These are phyloP conservation scores for Diabrotica balteata DNA, from an alignment of 2,888 invertebrate genomes.

Conservation along the genomic window DNA sequence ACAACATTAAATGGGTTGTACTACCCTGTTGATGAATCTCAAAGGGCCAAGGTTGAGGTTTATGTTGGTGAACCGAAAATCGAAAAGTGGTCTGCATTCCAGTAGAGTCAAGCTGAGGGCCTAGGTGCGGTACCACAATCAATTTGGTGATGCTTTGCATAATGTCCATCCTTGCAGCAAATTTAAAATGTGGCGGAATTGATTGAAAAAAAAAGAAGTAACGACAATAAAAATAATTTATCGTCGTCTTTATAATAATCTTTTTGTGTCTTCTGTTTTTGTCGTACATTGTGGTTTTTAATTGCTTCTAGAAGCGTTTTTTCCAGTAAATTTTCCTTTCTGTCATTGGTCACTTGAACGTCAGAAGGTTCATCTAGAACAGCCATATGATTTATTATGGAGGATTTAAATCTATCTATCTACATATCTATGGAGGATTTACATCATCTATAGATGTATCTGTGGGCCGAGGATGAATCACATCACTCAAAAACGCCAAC, in stretches of 20 bases:
- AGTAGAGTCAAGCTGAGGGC: neutral
- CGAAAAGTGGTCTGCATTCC: slow-evolving; percentile 2
- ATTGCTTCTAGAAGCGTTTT: slow-evolving; percentile 26
- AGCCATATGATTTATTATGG: slow-evolving; percentile 19
- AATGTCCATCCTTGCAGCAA: slow-evolving; percentile 21
- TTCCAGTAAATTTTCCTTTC: slow-evolving; percentile 26
- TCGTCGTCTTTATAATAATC: slow-evolving; percentile 24
- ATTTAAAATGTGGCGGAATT: slow-evolving; percentile 21
- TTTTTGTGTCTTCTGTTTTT: slow-evolving; percentile 26
- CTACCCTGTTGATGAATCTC: slow-evolving; percentile 20
- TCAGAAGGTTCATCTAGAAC: slow-evolving; percentile 16
- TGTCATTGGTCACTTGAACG: slow-evolving; percentile 20
- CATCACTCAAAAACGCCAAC: slow-evolving; percentile 21
- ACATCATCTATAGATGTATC: slow-evolving; percentile 27
- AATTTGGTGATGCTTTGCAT: slow-evolving; percentile 18
- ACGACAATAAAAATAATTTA: slow-evolving; percentile 24
- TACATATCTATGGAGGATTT: slow-evolving; percentile 12
- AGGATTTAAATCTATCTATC: slow-evolving; percentile 8
- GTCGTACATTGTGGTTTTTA: slow-evolving; percentile 22
- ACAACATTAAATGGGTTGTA: slow-evolving; percentile 25
- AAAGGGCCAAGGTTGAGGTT: slow-evolving; percentile 19
- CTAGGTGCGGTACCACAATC: slow-evolving; percentile 15
- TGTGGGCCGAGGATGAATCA: too few relatives aligned
- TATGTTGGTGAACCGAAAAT: slow-evolving; percentile 5
- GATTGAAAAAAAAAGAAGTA: slow-evolving; percentile 14